Percentiles rank a stretch among this genome's conserved stretches.
Conservation (phyloP, 2,888 invertebrate species). For the Rhogogaster chlorosoma region DNA sequence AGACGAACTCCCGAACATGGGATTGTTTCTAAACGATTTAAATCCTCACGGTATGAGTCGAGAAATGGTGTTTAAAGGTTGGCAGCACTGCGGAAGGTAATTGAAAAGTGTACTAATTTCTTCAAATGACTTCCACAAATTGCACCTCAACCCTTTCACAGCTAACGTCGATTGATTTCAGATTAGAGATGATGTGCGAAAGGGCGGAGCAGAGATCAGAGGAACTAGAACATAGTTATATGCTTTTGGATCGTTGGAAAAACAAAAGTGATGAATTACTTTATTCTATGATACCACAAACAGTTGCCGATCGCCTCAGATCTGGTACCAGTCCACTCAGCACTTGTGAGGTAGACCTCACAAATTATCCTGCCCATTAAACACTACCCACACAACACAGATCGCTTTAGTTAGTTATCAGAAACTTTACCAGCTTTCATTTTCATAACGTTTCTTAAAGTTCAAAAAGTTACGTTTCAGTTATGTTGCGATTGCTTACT, state of each 20-base stretch:
- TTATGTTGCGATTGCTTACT: too few relatives aligned
- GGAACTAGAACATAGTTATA: slow-evolving; percentile 88
- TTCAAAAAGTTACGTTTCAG: too few relatives aligned
- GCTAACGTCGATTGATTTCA: slow-evolving; percentile 62
- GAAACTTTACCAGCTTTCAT: background rate
- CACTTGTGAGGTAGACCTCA: slow-evolving; percentile 85
- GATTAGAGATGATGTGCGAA: slow-evolving; percentile 90
- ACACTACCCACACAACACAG: background rate
- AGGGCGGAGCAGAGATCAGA: slow-evolving; percentile 89
- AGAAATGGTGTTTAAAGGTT: slow-evolving; percentile 90
- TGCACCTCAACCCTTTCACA: background rate
- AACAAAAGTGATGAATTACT: slow-evolving; percentile 91
- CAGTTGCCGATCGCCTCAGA: slow-evolving; percentile 90
- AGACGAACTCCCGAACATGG: slow-evolving; percentile 89
- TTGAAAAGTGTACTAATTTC: slow-evolving; percentile 59
- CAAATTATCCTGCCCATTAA: background rate
- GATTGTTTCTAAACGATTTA: slow-evolving; percentile 89
- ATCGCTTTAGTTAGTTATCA: background rate
- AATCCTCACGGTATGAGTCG: slow-evolving; percentile 92
- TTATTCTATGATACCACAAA: slow-evolving; percentile 95
- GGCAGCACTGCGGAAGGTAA: slow-evolving; percentile 89
- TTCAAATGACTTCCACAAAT: slow-evolving; percentile 27
- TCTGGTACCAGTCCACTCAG: slow-evolving; percentile 87
- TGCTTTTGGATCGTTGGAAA: slow-evolving; percentile 91
- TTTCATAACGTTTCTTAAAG: too few relatives aligned